Percentiles rank a stretch among this genome's conserved stretches.
phyloP scores from a whole-genome alignment of 2,797 vertebrate genomes.

The Dromococcyx pavoninus region DNA sequence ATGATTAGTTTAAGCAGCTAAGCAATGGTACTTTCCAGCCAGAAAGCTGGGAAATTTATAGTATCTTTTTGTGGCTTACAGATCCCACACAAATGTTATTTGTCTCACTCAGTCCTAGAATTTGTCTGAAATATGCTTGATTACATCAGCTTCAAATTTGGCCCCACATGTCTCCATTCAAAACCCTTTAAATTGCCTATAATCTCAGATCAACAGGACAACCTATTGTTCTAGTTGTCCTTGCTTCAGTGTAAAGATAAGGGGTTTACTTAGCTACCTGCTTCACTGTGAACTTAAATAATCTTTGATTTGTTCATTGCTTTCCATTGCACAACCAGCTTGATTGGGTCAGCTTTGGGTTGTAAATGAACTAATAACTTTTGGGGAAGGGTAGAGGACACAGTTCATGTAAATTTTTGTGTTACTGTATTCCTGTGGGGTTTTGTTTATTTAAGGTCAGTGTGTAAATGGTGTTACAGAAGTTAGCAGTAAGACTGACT shows the following conservation, averaged over 20 bases:
- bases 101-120: not conserved
- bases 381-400: not conserved
- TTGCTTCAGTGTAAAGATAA: constrained; percentile 21
- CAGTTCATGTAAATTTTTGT: not conserved
- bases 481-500: not conserved
- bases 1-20: not conserved
- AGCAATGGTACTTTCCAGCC: not conserved
- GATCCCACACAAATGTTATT: not conserved
- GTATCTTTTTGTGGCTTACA: not conserved
- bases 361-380: not conserved
- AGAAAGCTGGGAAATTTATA: not conserved
- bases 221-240: constrained; percentile 8
- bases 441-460: not conserved
- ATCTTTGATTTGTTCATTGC: not conserved
- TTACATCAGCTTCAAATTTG: not conserved
- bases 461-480: not conserved
- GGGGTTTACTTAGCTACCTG: not conserved
- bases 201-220: not conserved
- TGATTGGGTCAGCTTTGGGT: not conserved
- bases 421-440: not conserved
- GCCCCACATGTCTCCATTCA: not conserved
- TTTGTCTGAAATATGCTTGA: not conserved
- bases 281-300: not conserved
- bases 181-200: not conserved
- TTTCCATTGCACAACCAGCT: constrained; percentile 9